Base-by-base conservation (phyloP, 2,888 invertebrate genomes). In the Celastrina argiolus region DNA sequence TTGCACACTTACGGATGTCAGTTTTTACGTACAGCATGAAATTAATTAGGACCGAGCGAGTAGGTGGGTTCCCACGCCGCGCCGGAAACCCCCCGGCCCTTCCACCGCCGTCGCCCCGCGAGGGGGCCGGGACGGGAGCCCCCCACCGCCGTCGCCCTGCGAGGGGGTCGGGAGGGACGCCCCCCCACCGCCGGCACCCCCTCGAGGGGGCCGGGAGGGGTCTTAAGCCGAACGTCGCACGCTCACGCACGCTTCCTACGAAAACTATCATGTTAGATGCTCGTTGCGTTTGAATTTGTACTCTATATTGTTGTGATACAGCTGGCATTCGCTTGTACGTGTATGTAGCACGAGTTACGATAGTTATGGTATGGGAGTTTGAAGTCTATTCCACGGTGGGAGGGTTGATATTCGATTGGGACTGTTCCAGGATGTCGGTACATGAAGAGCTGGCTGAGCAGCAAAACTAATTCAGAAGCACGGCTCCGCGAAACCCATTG, bases 41-140 rank as follows among this genome's bases (percentile, higher is more conserved):
- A 89, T 88, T 90, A 90, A 90, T 90, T 88, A 88, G 87, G 81
- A 76, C 81, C 83, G 85, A 84, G 81, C 81, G 82, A 75, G 85
- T 85, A 86, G 85, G 87, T 84, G 85, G 82, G 87, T 89, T 89
- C 91, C 89, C 90, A 90, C 91, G 91, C 81, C 85, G 86, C 84
- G 86, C 88, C 88, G 89, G 88, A 89, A 87, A 82, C 81, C 78
- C 70, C 75, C 70, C 76, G 78, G 75, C 76, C 77, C 81, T 67
- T 74, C 70, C 76, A 76, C 75, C 78, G 14, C 59, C 36, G 12
- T 1, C 5, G 26, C 56, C n/a, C n/a, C n/a, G n/a, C n/a, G n/a
- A n/a, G n/a, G n/a, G n/a, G n/a, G n/a, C n/a, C n/a, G n/a, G n/a
- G n/a, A n/a, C n/a, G n/a, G n/a, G n/a, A n/a, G n/a, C 31, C 31